phyloP scores from a whole-genome alignment of 2,888 invertebrate genomes.

The Amphimallon solstitiale region DNA sequence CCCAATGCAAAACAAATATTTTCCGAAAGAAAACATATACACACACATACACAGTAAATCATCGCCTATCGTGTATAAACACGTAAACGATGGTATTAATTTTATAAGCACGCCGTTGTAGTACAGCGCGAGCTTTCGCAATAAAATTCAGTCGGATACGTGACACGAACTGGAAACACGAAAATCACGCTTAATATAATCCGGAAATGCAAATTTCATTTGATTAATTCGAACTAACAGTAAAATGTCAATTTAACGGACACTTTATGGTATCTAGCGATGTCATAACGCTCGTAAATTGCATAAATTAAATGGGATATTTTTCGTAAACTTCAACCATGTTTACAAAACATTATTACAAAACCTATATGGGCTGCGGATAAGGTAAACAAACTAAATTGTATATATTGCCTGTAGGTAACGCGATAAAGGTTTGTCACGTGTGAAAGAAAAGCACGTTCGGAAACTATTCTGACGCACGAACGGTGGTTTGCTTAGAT shows the following conservation, averaged over 20 bases:
- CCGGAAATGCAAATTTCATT: constrained; percentile 20
- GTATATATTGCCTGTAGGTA: too few species aligned
- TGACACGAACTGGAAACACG: constrained; percentile 19
- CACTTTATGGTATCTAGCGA: too few species aligned
- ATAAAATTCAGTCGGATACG: constrained; percentile 11
- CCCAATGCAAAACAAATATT: not conserved
- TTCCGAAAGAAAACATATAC: constrained; percentile 2
- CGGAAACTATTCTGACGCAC: too few species aligned
- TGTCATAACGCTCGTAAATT: too few species aligned
- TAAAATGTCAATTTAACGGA: not conserved
- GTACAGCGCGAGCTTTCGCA: not conserved
- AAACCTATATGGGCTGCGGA: too few species aligned
- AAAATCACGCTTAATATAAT: constrained; percentile 7
- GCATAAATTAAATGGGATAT: too few species aligned
- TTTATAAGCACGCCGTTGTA: constrained; percentile 8
- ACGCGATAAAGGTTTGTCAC: too few species aligned
- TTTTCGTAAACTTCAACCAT: too few species aligned
- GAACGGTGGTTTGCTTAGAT: too few species aligned
- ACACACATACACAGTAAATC: not conserved
- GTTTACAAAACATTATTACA: too few species aligned
- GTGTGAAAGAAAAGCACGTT: too few species aligned
- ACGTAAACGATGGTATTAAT: not conserved
- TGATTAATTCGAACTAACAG: constrained; percentile 14
- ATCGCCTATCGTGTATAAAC: not conserved
- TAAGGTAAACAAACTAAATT: too few species aligned